Evolutionary conservation across 2,888 invertebrate genomes (phyloP).

Genomic region (Napeogenes inachia): DNA sequence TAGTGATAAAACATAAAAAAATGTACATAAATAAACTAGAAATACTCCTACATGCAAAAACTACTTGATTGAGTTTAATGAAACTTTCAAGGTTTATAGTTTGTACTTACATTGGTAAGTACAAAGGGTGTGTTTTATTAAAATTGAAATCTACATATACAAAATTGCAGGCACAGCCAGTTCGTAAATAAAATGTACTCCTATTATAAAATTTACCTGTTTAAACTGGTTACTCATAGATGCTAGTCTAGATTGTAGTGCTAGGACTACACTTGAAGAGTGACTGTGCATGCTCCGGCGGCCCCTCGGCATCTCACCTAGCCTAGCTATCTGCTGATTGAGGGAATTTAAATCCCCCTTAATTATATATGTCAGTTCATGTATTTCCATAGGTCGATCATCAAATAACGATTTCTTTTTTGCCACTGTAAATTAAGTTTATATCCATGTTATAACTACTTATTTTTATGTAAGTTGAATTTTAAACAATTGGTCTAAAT

Average conservation of each 20-base stretch:
- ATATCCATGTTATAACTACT: not conserved
- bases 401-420: constrained; percentile 98
- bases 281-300: constrained; percentile 92
- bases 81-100: too few species aligned
- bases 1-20: too few species aligned
- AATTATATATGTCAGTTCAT: constrained; percentile 97
- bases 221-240: constrained; percentile 99
- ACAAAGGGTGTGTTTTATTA: too few species aligned
- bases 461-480: too few species aligned
- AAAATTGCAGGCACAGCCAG: too few species aligned
- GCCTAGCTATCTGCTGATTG: constrained; percentile 97
- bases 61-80: too few species aligned
- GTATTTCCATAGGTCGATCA: constrained; percentile 96
- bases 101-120: too few species aligned
- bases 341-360: constrained; percentile 96
- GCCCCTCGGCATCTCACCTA: constrained; percentile 88
- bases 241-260: constrained; percentile 95
- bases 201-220: constrained; percentile 71
- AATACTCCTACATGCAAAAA: too few species aligned
- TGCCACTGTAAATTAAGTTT: constrained; percentile 84
- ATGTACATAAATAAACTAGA: too few species aligned
- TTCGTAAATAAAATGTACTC: not conserved
- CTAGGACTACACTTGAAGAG: constrained; percentile 94
- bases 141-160: too few species aligned
- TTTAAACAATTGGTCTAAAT: too few species aligned